These are phyloP conservation scores for Neotoxoptera formosana DNA, from an alignment of 1,140 invertebrate genomes.

Conservation along the genomic window DNA sequence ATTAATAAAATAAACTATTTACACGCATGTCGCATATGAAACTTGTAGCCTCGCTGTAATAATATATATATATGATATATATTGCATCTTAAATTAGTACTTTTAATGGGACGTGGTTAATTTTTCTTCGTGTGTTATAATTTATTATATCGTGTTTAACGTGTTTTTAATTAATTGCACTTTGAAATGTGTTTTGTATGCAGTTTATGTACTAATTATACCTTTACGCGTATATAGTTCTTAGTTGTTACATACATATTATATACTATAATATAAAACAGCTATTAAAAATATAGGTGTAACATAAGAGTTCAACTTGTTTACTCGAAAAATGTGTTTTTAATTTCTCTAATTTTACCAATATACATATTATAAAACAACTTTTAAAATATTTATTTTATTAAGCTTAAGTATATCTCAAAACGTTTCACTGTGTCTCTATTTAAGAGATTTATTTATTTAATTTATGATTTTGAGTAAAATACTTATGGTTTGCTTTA, in stretches of 20 bases:
- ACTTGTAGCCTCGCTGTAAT: not conserved
- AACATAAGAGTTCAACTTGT: not conserved
- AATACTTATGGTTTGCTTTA: not conserved
- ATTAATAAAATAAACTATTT: constrained; percentile 33
- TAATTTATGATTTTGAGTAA: not conserved
- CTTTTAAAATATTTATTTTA: not conserved
- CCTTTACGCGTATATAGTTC: not conserved
- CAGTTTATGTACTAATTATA: not conserved
- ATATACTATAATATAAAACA: not conserved
- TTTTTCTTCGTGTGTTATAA: not conserved
- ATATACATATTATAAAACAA: not conserved
- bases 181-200: not conserved
- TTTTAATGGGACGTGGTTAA: constrained; percentile 9
- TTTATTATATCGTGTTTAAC: not conserved
- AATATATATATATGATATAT: not conserved
- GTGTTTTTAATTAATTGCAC: constrained; percentile 27
- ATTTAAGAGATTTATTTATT: not conserved
- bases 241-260: not conserved
- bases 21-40: not conserved
- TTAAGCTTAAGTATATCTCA: not conserved
- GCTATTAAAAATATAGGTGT: not conserved
- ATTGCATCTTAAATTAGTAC: constrained; percentile 33
- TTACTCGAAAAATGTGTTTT: not conserved
- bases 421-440: not conserved
- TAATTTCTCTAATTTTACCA: not conserved